Base-by-base conservation (phyloP, 1,140 invertebrate species). In the Drosophila serrata region DNA sequence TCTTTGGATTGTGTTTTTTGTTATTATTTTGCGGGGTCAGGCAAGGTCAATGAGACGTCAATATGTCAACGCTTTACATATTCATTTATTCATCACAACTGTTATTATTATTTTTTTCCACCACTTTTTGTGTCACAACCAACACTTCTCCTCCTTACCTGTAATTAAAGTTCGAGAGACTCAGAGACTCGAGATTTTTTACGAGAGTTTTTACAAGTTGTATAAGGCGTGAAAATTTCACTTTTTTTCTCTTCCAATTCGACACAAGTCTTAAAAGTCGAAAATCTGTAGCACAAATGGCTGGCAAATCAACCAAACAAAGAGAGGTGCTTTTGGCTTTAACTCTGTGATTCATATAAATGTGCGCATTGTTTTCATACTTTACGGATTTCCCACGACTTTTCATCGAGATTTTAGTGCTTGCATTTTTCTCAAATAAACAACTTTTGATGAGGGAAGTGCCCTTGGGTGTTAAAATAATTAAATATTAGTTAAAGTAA, bases 201-300 rank as follows among this genome's bases (percentile, higher is more conserved):
- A 57, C 49, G 35, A 13, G 31, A 35, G 17, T 53, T 13, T 13
- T 49, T 17, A 31, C 48, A 31, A 2, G 37, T 43, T 67, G 46
- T 69, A 39, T 37, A 53, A 69, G 62, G 62, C 65, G 46, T 67
- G 24, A 69, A 69, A 69, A 69, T 69, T 69, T 69, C 65, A 69
- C 62, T 69, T 69, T 63, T 67, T 46, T 46, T 24, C 12, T 24
- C 12, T 22, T 15, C 61, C 60, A 35, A 69, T 67, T 67, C 39
- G 37, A 53, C 61, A 35, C 39, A 45, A 53, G 61, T 53, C 19
- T 40, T 13, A 35, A 42, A 42, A 31, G 3, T 42, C 29, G 12
- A 13, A 39, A 37, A 69, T 67, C 46, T 67, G 46, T 53, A 45
- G 45, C 46, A 67, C 46, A 65, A 43, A 67, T 29, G 43, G 11